phyloP scores from a whole-genome alignment of 1,140 invertebrate species.

The Zaprionus vittiger region DNA sequence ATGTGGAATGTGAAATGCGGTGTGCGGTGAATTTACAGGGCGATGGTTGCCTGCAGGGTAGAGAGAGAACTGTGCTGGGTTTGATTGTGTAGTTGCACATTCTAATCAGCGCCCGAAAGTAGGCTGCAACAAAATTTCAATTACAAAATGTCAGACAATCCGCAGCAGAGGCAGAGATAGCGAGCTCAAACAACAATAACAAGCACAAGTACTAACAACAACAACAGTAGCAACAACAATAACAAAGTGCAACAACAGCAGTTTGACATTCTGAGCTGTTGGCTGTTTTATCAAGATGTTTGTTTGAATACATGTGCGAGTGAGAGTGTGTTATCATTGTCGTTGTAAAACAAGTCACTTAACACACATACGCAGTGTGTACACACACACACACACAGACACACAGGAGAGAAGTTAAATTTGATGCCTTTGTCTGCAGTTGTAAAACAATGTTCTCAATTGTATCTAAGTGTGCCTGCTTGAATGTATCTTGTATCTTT shows the following conservation, averaged over 20 bases:
- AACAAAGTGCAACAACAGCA: conserved; percentile 30
- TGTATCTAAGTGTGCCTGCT: conserved; percentile 49
- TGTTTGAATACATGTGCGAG: conserved; percentile 37
- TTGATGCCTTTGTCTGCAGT: conserved; percentile 75
- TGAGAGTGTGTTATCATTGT: conserved; percentile 68
- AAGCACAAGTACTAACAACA: conserved; percentile 17
- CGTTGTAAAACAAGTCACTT: conserved; percentile 80
- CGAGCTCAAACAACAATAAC: conserved; percentile 4
- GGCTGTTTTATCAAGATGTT: conserved; percentile 64
- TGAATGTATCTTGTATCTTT: conserved; percentile 69
- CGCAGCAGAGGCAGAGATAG: conserved; percentile 55
- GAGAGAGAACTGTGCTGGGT: background rate
- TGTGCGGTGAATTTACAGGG: conserved; percentile 6
- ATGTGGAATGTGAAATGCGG: conserved; percentile 57
- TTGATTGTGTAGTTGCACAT: background rate
- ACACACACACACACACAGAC: conserved; percentile 19
- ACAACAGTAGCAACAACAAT: background rate
- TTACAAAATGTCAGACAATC: conserved; percentile 74
- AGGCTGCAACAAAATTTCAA: conserved; percentile 74
- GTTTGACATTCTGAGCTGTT: conserved; percentile 42
- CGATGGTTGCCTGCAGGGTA: background rate
- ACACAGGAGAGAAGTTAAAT: conserved; percentile 68
- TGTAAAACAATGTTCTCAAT: conserved; percentile 77
- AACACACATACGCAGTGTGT: conserved; percentile 51
- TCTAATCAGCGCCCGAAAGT: conserved; percentile 40